Evolutionary conservation across 2,797 vertebrate genomes (phyloP).

Genomic region (Sebastes iracundus): DNA sequence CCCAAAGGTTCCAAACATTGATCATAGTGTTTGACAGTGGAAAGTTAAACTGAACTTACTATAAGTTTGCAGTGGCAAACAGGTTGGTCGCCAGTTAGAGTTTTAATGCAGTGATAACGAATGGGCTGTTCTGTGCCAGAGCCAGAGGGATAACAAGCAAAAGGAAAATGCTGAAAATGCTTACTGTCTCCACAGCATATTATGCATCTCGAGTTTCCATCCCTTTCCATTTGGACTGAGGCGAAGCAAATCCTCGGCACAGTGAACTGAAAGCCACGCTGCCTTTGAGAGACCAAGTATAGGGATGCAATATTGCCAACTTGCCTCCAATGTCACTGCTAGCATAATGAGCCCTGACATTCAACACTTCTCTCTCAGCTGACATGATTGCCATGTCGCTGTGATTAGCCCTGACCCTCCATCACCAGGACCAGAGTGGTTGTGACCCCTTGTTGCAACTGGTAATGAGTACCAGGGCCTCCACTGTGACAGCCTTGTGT

Average conservation of each 20-base stretch:
- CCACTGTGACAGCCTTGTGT: conserved; percentile 28
- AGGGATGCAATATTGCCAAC: conserved; percentile 22
- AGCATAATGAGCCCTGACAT: conserved; percentile 72
- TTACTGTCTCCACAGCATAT: not conserved
- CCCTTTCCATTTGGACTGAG: conserved; percentile 15
- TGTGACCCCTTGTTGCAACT: conserved; percentile 63
- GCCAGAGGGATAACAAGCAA: not conserved
- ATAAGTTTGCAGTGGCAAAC: not conserved
- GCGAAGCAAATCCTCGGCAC: conserved; percentile 47
- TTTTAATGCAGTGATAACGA: not conserved
- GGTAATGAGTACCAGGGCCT: conserved; percentile 69
- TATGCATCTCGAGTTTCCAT: conserved; percentile 6
- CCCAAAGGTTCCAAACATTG: not conserved
- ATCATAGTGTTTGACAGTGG: not conserved
- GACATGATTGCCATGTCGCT: conserved; percentile 58
- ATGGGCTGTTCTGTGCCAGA: not conserved
- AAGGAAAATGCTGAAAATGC: not conserved
- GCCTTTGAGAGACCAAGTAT: conserved; percentile 16
- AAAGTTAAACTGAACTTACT: not conserved
- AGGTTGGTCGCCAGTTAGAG: not conserved
- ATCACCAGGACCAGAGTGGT: conserved; percentile 32
- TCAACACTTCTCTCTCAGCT: conserved; percentile 41
- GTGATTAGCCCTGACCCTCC: conserved; percentile 74
- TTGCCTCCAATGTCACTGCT: conserved; percentile 18
- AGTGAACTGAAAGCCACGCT: conserved; percentile 2